phyloP scores from a whole-genome alignment of 1,140 invertebrate species.

The Listronotus bonariensis region DNA sequence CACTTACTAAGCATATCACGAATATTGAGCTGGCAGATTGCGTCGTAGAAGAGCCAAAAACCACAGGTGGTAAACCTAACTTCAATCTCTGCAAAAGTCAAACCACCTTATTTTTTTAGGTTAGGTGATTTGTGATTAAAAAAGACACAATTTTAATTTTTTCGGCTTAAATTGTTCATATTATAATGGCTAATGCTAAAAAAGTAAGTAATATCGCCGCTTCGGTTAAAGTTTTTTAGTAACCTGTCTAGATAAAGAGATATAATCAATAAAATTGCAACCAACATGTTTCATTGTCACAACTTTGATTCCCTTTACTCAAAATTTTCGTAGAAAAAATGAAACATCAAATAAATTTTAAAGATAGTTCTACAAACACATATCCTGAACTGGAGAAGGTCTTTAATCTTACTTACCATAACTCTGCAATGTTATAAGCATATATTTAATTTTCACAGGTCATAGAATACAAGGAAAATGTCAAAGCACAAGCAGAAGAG shows the following conservation, averaged over 20 bases:
- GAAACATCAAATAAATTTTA: not conserved
- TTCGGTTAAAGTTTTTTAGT: no score
- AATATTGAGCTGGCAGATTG: no score
- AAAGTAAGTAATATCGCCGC: not conserved
- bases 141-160: not conserved
- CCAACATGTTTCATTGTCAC: not conserved
- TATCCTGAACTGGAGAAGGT: not conserved
- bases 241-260: no score
- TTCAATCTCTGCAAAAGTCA: no score
- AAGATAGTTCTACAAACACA: not conserved
- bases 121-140: conserved; percentile 2
- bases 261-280: not conserved
- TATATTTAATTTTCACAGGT: conserved; percentile 61
- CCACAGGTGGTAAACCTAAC: no score
- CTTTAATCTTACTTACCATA: not conserved
- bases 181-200: conserved; percentile 10
- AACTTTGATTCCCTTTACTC: not conserved
- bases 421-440: not conserved
- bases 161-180: conserved; percentile 1
- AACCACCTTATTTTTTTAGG: conserved; percentile 7
- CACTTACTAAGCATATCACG: no score
- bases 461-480: conserved; percentile 80
- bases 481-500: conserved; percentile 83
- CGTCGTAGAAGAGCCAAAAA: no score
- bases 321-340: not conserved